A percentile compares a stretch with the other conserved stretches of the same genome.
phyloP scores from a whole-genome alignment of 2,797 vertebrate genomes.

The Odontamblyopus rebecca region DNA sequence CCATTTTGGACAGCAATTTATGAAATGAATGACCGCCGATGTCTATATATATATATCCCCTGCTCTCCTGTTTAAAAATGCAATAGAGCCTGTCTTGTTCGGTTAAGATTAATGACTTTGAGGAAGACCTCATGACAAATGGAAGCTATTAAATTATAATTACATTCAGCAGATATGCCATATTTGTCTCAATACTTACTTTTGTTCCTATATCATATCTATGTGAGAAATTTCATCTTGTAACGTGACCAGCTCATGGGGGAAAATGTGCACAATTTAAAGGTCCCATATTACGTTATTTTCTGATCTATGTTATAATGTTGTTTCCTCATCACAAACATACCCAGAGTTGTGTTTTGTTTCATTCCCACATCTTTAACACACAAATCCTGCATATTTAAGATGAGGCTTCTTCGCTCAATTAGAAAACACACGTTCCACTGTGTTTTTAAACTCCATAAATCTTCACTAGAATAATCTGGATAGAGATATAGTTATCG shows the following conservation, averaged over 20 bases:
- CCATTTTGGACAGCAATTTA: constrained; percentile 62
- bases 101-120: constrained; percentile 66
- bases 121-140: constrained; percentile 71
- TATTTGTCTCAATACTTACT: constrained; percentile 65
- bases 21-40: constrained; percentile 57
- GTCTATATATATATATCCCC: constrained; percentile 60
- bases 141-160: constrained; percentile 73
- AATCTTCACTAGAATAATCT: too few relatives aligned
- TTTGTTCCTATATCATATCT: constrained; percentile 21
- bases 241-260: constrained; percentile 14
- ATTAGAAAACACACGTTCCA: too few relatives aligned
- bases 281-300: too few relatives aligned
- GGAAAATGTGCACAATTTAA: constrained; percentile 7
- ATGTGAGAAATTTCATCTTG: neutral
- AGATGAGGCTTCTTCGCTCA: too few relatives aligned
- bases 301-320: too few relatives aligned
- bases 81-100: constrained; percentile 59
- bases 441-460: too few relatives aligned
- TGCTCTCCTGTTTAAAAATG: constrained; percentile 53
- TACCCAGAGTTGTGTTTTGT: too few relatives aligned
- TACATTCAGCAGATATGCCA: constrained; percentile 67
- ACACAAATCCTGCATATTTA: too few relatives aligned
- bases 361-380: too few relatives aligned
- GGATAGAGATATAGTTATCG: too few relatives aligned
- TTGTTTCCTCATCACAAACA: too few relatives aligned